Evolutionary conservation across 2,888 invertebrate species (phyloP).

Genomic region (Lymantria monacha): DNA sequence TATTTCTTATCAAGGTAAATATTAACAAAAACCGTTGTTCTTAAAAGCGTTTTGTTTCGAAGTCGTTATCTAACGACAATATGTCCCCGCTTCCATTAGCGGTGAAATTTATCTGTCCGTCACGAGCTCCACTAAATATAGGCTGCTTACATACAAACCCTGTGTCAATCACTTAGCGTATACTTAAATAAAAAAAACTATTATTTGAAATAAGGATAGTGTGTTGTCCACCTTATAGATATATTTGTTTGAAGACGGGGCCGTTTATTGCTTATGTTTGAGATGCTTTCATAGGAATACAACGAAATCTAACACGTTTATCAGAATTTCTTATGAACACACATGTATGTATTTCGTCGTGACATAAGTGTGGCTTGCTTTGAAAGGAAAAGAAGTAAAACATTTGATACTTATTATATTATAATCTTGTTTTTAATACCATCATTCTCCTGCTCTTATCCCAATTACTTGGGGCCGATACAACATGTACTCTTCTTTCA

Average conservation of each 20-base stretch:
- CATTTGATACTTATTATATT: neutral
- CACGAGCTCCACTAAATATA: constrained; percentile 49
- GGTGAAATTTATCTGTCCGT: constrained; percentile 58
- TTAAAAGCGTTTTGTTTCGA: constrained; percentile 45
- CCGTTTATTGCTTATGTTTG: constrained; percentile 40
- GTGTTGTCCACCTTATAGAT: constrained; percentile 37
- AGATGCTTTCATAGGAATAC: constrained; percentile 41
- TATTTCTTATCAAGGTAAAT: constrained; percentile 48
- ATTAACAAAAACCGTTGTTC: constrained; percentile 47
- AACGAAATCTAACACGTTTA: constrained; percentile 30
- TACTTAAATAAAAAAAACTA: constrained; percentile 23
- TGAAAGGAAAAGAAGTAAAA: neutral
- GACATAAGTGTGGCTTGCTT: neutral
- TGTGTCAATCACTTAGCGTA: constrained; percentile 48
- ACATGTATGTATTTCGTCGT: constrained; percentile 18
- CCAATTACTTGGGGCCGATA: too few relatives aligned
- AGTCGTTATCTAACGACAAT: constrained; percentile 50
- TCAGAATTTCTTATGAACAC: constrained; percentile 29
- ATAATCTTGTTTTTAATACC: too few relatives aligned
- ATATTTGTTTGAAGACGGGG: constrained; percentile 37
- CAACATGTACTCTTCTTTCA: too few relatives aligned
- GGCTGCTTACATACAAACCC: constrained; percentile 32
- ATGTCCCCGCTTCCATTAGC: constrained; percentile 56
- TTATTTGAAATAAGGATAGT: constrained; percentile 25
- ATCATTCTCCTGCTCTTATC: too few relatives aligned